phyloP scores from a whole-genome alignment of 2,113 vertebrate species.

The Platysteira castanea region DNA sequence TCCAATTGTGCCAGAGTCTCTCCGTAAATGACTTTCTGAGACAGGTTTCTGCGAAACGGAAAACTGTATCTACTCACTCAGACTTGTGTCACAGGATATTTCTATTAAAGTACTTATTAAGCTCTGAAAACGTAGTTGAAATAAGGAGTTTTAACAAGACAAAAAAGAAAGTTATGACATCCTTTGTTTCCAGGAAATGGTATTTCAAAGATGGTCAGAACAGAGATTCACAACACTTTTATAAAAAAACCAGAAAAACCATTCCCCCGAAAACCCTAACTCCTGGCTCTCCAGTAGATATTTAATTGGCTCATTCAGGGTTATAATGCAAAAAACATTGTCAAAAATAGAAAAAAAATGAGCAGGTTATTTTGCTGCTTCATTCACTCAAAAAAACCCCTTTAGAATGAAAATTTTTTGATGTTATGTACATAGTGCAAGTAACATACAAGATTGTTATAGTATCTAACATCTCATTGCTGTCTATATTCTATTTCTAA shows the following conservation, averaged over 20 bases:
- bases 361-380: fast-evolving
- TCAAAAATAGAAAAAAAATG: neutral
- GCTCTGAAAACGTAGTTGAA: neutral
- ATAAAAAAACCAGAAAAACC: neutral
- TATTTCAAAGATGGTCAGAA: neutral
- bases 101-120: neutral
- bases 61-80: neutral
- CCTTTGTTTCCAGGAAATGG: neutral
- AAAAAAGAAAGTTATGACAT: neutral
- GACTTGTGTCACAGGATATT: neutral
- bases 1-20: neutral
- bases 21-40: neutral
- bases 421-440: neutral
- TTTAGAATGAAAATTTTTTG: neutral
- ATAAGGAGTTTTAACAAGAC: neutral
- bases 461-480: too few relatives aligned
- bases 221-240: neutral
- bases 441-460: neutral
- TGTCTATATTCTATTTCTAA: neutral
- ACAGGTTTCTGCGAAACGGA: neutral
- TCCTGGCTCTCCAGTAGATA: neutral
- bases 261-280: neutral
- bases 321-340: neutral
- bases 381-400: neutral
- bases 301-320: neutral